Evolutionary conservation across 2,888 invertebrate genomes (phyloP), one percentile per base, ranked within the genome.

Genomic region (Leucania comma): DNA sequence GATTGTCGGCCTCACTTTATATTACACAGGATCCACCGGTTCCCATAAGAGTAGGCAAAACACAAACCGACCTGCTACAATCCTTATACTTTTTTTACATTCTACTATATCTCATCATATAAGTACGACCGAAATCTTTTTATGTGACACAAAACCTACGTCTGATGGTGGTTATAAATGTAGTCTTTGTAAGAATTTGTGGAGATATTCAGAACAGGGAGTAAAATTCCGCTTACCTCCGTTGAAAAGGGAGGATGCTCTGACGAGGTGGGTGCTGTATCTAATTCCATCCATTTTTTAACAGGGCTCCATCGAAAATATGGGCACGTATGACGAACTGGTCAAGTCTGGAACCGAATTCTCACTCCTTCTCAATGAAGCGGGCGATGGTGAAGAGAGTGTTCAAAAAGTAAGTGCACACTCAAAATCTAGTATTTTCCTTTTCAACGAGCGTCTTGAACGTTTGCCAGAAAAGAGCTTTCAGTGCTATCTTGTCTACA

Each of bases 281-380:
- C 35, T 32, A 8, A 8, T 32, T 10, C n/a, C n/a, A n/a, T n/a
- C 14, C 17, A 42, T 42, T 42, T 42, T 57, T 57, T 86, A 65
- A 17, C 77, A 97, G 96, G 97, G 97, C 2, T 82, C 87, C 46
- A 93, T 97, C 56, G 96, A 97, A 91, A 96, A 96, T 54, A 95
- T 96, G 87, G 97, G 97, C 0, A 96, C 96, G 0, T 97, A 96
- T 78, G 91, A 96, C 12, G 96, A 97, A 67, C 86, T 97, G 14
- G 91, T 96, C 29, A 94, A 95, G 71, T 94, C 95, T 53, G 97
- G 96, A 65, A 93, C 96, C 66, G 94, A 96, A 78, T 96, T 96
- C 81, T 94, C 96, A 0, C 74, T 87, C 32, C 86, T 96, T 12
- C 82, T 96, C 74, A 92, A 95, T 80, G 81, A 80, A 68, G 89